Evolutionary conservation across 2,113 vertebrate genomes (phyloP), one percentile per base, ranked within the genome.

Genomic region (Psittacula cyanocephala): DNA sequence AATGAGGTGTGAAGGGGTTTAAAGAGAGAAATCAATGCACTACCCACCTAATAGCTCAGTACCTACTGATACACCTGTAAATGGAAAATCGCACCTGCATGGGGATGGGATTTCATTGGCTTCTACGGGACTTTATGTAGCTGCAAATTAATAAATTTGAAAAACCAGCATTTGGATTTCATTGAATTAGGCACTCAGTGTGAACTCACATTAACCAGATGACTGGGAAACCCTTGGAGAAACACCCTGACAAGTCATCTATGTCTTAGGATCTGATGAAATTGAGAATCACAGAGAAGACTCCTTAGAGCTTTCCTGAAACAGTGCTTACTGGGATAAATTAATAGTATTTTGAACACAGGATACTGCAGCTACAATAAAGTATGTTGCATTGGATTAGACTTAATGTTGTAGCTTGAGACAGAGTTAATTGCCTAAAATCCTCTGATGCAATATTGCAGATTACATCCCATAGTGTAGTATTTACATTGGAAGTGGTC

Each of bases 21-120:
- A 19, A 88, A 70, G 50, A 76, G 23, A 86, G 16, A 80, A 80
- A 39, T 80, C 23, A 47, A 47, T n/a, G 1, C 55, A 59, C 72
- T 77, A 28, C 17, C 19, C 18, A 27, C 8, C 2, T 62, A n/a
- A 69, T 37, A 50, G 35, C 31, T 76, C 33, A 2, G 8, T 69
- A 52, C 27, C 35, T 62, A 2, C 3, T 64, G 33, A 64, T 44
- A 13, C 5, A 75, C 7, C 62, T 55, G 1, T 17, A 57, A 39
- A 43, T 13, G 59, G 62, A 37, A 57, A 57, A 37, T 44, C 37
- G 28, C 0, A 0, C 27, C 63, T 3, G 1, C 5, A 0, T 44
- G 49, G 71, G 44, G 17, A 0, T 44, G 49, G 71, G 41, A 23
- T 83, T 77, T 81, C 3, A 0, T 47, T 93, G 59, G 28, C 37